Base-by-base conservation (phyloP, 2,797 vertebrate genomes). In the Lophius americanus region DNA sequence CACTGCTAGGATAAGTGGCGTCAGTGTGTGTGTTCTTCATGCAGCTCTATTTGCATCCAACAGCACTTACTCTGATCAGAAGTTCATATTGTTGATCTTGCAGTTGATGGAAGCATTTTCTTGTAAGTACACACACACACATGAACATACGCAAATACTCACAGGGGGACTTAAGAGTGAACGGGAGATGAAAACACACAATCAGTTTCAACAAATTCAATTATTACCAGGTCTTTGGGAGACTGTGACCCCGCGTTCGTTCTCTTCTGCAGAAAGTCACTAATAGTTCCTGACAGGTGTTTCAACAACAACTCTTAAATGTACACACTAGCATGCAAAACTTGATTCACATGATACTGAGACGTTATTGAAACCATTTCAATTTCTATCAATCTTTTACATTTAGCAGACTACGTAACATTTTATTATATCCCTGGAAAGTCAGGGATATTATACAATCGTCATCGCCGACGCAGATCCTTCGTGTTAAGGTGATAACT, bases 141-240 rank as follows among this genome's bases (percentile, higher is more conserved):
- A 13, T 55, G 43, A 62, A 44, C 69, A 54, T 64, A 54, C 6
- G 4, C 63, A 64, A 74, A 75, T 69, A 35, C 70, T 63, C 42
- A 5, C 79, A 84, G 84, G 85, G 71, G 65, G 77, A 62, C 87
- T 81, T 80, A 43, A 70, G 82, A 86, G 86, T 76, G 61, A 68
- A 53, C 51, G 56, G 63, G 70, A 83, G 81, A 84, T 4, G 70
- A 63, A 82, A 75, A 86, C 78, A 75, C 77, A 84, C 85, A 79
- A 84, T 73, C 76, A 72, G 82, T 74, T 58, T 90, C 89, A 90
- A 91, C 89, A 91, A 83, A 90, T 91, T 23, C 85, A 90, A 92
- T 91, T 79, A 91, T 92, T 92, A 92, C 89, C 90, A 91, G 90
- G 90, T 90, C 87, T 92, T 92, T 88, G 82, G 78, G 85, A 89